phyloP scores from a whole-genome alignment of 2,797 vertebrate species.

The Lepilemur ruficaudatus region DNA sequence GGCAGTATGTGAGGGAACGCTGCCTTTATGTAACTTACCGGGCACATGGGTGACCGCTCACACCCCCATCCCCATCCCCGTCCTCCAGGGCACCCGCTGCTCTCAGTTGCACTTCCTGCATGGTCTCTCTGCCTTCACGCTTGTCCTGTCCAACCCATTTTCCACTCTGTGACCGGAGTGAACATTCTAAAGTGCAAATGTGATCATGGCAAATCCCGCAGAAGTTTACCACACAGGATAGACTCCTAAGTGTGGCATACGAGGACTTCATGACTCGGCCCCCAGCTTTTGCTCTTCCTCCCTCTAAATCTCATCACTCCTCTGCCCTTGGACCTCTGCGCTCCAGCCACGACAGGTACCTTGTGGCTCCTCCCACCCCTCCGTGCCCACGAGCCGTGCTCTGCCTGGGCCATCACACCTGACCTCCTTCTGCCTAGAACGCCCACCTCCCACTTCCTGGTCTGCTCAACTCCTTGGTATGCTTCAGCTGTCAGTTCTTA shows the following conservation, averaged over 20 bases:
- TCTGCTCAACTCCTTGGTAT: not conserved
- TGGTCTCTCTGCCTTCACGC: not conserved
- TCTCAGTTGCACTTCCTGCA: rapidly evolving
- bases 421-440: not conserved
- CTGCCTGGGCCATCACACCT: rapidly evolving
- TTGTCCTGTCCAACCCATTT: not conserved
- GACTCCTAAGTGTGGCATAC: not conserved
- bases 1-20: not conserved
- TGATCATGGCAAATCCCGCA: not conserved
- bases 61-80: not conserved
- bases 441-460: not conserved
- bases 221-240: not conserved
- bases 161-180: not conserved
- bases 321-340: too few species aligned
- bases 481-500: not conserved
- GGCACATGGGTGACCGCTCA: not conserved
- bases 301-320: not conserved
- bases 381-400: rapidly evolving
- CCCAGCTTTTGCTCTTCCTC: not conserved
- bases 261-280: not conserved
- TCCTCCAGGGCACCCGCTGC: not conserved
- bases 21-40: not conserved
- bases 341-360: not conserved
- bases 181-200: not conserved
- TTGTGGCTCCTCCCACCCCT: rapidly evolving